Percentiles rank a stretch among this genome's conserved stretches.
Conservation (phyloP, 2,888 invertebrate genomes). For the Neoascia interrupta region DNA sequence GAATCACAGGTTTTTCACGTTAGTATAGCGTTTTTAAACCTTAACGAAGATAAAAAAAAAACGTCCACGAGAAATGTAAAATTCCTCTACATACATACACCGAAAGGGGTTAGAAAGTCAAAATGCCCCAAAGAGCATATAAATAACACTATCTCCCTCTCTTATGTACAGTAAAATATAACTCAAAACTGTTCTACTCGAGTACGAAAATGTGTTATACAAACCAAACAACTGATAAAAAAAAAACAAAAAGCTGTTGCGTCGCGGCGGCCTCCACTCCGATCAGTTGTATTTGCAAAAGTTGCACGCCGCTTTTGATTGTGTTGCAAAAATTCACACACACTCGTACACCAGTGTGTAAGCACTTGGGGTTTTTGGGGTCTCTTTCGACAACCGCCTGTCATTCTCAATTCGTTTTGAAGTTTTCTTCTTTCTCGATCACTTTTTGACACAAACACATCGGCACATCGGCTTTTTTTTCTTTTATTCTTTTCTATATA, state of each 20-base stretch:
- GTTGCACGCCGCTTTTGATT: conserved; percentile 50
- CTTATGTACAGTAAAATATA: conserved; percentile 41
- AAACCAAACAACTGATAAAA: conserved; percentile 51
- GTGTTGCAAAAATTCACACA: conserved; percentile 19
- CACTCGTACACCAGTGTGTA: not conserved
- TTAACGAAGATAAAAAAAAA: conserved; percentile 17
- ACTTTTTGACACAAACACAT: conserved; percentile 59
- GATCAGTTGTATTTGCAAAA: conserved; percentile 46
- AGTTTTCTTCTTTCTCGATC: conserved; percentile 62
- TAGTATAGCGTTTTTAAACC: conserved; percentile 27
- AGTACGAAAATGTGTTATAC: conserved; percentile 45
- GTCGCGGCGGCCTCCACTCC: conserved; percentile 38
- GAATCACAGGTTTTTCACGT: conserved; percentile 39
- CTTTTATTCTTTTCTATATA: conserved; percentile 15
- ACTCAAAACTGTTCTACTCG: conserved; percentile 52
- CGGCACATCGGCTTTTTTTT: conserved; percentile 30
- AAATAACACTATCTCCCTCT: conserved; percentile 34
- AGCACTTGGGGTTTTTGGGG: not conserved
- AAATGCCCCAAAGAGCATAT: conserved; percentile 43
- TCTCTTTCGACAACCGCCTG: conserved; percentile 30
- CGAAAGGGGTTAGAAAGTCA: conserved; percentile 65
- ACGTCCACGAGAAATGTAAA: conserved; percentile 19
- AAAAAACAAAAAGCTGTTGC: conserved; percentile 45
- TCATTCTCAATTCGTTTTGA: conserved; percentile 33
- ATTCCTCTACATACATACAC: conserved; percentile 43